These are phyloP conservation scores for Clinocottus analis DNA, from an alignment of 2,113 vertebrate genomes.

Conservation along the genomic window DNA sequence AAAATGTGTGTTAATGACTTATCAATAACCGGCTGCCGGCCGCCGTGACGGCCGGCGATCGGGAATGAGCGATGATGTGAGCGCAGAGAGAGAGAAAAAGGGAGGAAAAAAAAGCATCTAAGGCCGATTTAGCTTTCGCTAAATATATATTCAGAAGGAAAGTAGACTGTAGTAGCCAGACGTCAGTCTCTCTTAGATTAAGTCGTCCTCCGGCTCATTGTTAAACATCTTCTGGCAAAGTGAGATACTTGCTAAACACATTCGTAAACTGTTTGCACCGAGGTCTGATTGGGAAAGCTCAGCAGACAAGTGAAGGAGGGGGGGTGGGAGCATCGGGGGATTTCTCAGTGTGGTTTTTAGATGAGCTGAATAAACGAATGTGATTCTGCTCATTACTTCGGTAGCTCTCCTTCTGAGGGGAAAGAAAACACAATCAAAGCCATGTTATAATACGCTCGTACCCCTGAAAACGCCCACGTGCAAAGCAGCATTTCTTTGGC, in stretches of 20 bases:
- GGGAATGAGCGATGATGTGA: slow-evolving; percentile 21
- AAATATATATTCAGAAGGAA: slow-evolving; percentile 1
- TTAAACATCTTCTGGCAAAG: slow-evolving; percentile 43
- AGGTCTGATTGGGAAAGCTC: slow-evolving; percentile 34
- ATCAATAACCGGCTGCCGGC: slow-evolving; percentile 65
- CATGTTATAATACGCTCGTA: slow-evolving; percentile 4
- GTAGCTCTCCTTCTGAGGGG: background rate
- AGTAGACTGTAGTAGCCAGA: background rate
- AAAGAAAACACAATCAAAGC: slow-evolving; percentile 39
- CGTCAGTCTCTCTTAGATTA: slow-evolving; percentile 29
- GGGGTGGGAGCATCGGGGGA: background rate
- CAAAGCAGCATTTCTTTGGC: slow-evolving; percentile 27
- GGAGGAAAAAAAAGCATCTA: background rate
- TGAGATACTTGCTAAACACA: slow-evolving; percentile 3
- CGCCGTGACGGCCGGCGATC: slow-evolving; percentile 7
- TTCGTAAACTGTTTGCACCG: slow-evolving; percentile 36
- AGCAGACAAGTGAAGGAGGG: background rate
- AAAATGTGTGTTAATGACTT: slow-evolving; percentile 73
- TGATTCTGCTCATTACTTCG: slow-evolving; percentile 23
- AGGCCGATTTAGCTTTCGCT: slow-evolving; percentile 18
- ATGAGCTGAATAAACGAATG: slow-evolving; percentile 43
- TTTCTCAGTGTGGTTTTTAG: slow-evolving; percentile 24
- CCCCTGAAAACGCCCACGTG: slow-evolving; percentile 1
- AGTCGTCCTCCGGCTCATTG: slow-evolving; percentile 11
- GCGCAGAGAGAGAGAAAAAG: background rate